Evolutionary conservation across 1,140 invertebrate genomes (phyloP), one percentile per base, ranked within the genome.

Genomic region (Drosophila takahashii): DNA sequence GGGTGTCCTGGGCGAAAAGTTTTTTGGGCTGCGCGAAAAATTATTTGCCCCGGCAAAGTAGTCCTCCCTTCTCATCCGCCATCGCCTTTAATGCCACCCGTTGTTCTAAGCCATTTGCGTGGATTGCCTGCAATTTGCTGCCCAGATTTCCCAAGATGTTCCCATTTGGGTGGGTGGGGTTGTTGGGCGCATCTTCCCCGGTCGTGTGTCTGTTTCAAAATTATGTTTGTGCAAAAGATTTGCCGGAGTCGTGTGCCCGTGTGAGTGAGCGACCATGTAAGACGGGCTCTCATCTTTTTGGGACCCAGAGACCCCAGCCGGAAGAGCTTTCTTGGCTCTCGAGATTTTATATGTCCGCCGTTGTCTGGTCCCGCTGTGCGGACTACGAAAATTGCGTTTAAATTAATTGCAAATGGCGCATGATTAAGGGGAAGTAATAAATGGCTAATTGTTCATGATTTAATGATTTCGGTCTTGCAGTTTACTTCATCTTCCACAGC

Each of bases 171-270:
- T 8, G 8, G 10, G 42, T n/a, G 39, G 42, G 16, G 39, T 27
- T 44, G 41, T 41, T 3, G 50, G 42, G 51, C 42, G 71, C 60
- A 58, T 58, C 42, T 50, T 44, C 15, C 36, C 45, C 41, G 60
- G 65, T 79, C 81, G 78, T 90, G 86, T 90, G 81, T 90, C 79
- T 85, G 86, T 86, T 79, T 90, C 86, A 81, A 90, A 90, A 90
- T 90, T 90, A 90, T 90, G 86, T 90, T 90, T 90, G 83, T 86
- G 81, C 86, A 76, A 86, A 90, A 90, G 86, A 90, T 90, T 90
- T 90, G 73, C 64, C 39, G 72, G 50, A 53, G 36, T 44, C 54
- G 36, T 51, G 47, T 42, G 39, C 6, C 34, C 36, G 52, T 57
- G 57, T 65, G 18, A 27, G 56, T 48, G 58, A 42, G 71, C 42